A percentile compares a stretch with the other conserved stretches of the same genome.
phyloP scores from a whole-genome alignment of 1,140 invertebrate species.

The Drosophila tropicalis region DNA sequence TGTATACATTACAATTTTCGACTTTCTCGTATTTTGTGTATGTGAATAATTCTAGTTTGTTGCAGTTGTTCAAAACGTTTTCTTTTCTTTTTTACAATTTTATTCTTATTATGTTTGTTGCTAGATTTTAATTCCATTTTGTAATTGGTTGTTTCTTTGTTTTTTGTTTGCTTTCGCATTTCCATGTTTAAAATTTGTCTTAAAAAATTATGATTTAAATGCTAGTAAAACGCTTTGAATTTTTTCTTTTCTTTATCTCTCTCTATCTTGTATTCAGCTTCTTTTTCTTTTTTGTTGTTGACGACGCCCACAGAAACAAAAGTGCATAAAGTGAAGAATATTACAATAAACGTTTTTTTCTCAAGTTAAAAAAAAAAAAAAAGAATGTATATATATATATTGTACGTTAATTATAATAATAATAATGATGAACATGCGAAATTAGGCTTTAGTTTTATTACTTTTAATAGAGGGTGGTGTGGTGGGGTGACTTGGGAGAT shows the following conservation, averaged over 20 bases:
- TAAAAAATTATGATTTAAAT: constrained; percentile 61
- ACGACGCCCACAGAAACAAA: constrained; percentile 57
- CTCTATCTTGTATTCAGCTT: background rate
- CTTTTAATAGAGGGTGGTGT: constrained; percentile 24
- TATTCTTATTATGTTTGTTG: constrained; percentile 34
- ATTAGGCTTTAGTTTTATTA: constrained; percentile 43
- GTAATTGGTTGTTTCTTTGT: constrained; percentile 14
- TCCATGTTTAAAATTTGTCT: constrained; percentile 55
- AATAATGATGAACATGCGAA: constrained; percentile 46
- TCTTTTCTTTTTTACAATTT: constrained; percentile 47
- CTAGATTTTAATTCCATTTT: constrained; percentile 49
- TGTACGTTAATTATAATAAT: constrained; percentile 8
- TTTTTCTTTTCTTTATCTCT: constrained; percentile 1
- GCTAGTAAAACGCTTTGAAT: constrained; percentile 57
- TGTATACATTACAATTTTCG: constrained; percentile 4
- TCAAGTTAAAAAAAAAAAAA: constrained; percentile 56
- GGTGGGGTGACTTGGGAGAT: constrained; percentile 45
- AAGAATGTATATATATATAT: background rate
- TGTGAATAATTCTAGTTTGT: constrained; percentile 18
- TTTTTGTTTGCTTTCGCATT: constrained; percentile 2
- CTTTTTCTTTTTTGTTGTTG: constrained; percentile 48
- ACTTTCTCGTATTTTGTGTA: background rate
- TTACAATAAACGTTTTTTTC: constrained; percentile 44
- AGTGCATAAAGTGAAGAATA: constrained; percentile 35
- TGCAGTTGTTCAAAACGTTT: constrained; percentile 36